Evolutionary conservation across 2,888 invertebrate genomes (phyloP), one percentile per base, ranked within the genome.

Genomic region (Lepidochrysops patricia): DNA sequence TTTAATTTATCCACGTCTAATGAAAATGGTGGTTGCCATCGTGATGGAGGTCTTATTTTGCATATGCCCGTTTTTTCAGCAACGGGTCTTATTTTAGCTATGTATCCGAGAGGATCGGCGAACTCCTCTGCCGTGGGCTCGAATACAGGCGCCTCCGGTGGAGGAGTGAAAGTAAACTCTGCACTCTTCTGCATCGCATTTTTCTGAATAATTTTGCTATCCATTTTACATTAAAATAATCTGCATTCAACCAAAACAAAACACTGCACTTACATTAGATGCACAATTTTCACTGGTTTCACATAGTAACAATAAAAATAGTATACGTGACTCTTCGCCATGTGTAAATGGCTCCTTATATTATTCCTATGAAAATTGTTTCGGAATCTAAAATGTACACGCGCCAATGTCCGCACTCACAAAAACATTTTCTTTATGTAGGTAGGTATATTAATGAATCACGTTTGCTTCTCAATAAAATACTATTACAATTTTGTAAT

Each of bases 1-100:
- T 87, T 89, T 72, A 90, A 79, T 80, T 88, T 89, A 72, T 94
- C 93, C 60, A 93, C 92, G 82, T 95, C 92, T 68, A 95, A 91
- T 50, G 93, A 94, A 90, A 95, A 95, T 57, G 95, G 94, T 67
- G 95, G 94, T 73, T 93, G 93, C 94, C 94, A 95, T 67, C 92
- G 91, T 74, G 91, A 79, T 59, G 95, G 95, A 59, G 95, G 95
- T 70, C 91, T 92, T 71, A 95, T 94, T 90, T 94, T 94, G 75
- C 94, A 93, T 65, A 95, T 94, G 63, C 95, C 95, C 63, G 91
- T 91, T 79, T 92, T 91, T 77, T 94, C 93, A 9, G 93, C 95
- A 56, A 93, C 90, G 19, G 93, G 92, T 60, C 93, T 89, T 67
- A 95, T 94, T 85, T 94, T 93, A 37, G 91, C 92, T 61, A 95